These are phyloP conservation scores for Pseudomyrmex concolor DNA, from an alignment of 1,140 invertebrate genomes.

Conservation along the genomic window DNA sequence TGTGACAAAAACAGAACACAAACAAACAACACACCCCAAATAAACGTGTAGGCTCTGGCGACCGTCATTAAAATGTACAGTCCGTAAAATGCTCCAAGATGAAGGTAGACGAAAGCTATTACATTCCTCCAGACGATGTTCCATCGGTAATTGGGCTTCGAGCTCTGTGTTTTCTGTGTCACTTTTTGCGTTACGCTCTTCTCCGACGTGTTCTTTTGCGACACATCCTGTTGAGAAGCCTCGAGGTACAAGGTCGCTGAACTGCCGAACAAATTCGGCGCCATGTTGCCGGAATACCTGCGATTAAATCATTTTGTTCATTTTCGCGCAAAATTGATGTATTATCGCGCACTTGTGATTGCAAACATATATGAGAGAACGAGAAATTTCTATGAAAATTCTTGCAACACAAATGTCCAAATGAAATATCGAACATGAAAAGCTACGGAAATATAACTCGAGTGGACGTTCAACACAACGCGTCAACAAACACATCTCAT, in stretches of 20 bases:
- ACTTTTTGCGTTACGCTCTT: conserved; percentile 55
- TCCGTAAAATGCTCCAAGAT: conserved; percentile 87
- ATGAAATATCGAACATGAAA: too few relatives aligned
- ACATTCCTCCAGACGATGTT: conserved; percentile 91
- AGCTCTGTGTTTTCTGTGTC: conserved; percentile 66
- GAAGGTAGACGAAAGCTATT: conserved; percentile 88
- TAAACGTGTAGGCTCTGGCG: conserved; percentile 83
- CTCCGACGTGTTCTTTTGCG: conserved; percentile 68
- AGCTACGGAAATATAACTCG: too few relatives aligned
- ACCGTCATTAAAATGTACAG: conserved; percentile 86
- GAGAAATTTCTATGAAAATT: neutral
- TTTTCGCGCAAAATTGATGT: neutral
- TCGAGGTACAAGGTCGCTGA: conserved; percentile 82
- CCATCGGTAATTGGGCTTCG: conserved; percentile 84
- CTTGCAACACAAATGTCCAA: too few relatives aligned
- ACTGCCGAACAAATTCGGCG: conserved; percentile 84
- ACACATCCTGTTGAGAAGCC: conserved; percentile 80
- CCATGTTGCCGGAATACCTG: conserved; percentile 78
- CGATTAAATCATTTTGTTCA: conserved; percentile 17
- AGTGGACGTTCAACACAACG: too few relatives aligned
- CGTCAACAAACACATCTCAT: too few relatives aligned
- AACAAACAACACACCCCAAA: conserved; percentile 85
- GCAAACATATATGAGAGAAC: neutral
- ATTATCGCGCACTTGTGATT: neutral
- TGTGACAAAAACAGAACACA: neutral